phyloP scores from a whole-genome alignment of 2,113 vertebrate genomes.

The Oostethus manadensis region DNA sequence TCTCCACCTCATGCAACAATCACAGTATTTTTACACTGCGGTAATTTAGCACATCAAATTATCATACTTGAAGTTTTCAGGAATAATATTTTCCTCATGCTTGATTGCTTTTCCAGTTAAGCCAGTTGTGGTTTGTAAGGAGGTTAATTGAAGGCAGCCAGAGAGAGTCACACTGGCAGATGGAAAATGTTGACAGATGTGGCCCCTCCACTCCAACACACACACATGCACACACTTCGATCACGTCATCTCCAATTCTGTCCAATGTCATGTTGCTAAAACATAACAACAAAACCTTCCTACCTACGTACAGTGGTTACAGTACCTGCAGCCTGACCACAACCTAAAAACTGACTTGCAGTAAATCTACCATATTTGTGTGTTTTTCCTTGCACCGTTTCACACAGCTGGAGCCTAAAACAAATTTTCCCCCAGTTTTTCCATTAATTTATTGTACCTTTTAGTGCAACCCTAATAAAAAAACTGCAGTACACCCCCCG shows the following conservation, averaged over 20 bases:
- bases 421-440: slow-evolving; percentile 1
- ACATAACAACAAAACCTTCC: slow-evolving; percentile 5
- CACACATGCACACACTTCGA: not conserved
- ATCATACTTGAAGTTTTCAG: slow-evolving; percentile 9
- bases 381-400: not conserved
- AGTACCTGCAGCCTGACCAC: not conserved
- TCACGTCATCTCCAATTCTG: slow-evolving; percentile 1
- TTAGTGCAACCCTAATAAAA: too few species aligned
- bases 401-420: slow-evolving; percentile 1
- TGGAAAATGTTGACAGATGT: slow-evolving; percentile 60
- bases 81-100: slow-evolving; percentile 24
- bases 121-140: slow-evolving; percentile 46
- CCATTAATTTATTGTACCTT: too few species aligned
- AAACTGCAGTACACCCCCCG: too few species aligned
- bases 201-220: slow-evolving; percentile 40
- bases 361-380: slow-evolving; percentile 8
- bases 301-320: not conserved
- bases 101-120: slow-evolving; percentile 42
- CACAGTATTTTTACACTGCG: not conserved
- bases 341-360: slow-evolving; percentile 16
- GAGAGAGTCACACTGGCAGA: slow-evolving; percentile 33
- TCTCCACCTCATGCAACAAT: not conserved
- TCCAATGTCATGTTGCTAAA: slow-evolving; percentile 4
- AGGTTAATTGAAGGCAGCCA: slow-evolving; percentile 53
- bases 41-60: slow-evolving; percentile 4